Conservation (phyloP, 2,113 vertebrate genomes). For the Notechis scutatus region DNA sequence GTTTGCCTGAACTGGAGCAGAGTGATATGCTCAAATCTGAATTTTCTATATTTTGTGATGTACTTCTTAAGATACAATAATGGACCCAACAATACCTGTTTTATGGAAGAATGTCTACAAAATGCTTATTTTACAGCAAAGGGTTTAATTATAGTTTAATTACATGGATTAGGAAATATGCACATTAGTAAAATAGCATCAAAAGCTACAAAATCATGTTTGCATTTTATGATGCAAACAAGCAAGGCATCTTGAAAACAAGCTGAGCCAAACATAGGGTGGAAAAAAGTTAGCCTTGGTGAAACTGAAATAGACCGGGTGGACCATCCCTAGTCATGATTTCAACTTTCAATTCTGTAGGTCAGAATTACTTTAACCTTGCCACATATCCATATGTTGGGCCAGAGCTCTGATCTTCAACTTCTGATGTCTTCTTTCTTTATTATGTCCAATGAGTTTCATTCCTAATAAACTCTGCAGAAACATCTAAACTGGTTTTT, state of each 20-base stretch:
- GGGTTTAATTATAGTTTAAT: background rate
- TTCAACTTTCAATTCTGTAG: background rate
- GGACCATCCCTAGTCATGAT: background rate
- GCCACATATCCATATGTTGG: background rate
- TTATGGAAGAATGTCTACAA: background rate
- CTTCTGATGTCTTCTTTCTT: background rate
- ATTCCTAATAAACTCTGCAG: background rate
- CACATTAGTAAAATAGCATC: background rate
- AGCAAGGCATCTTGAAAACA: background rate
- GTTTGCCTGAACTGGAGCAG: background rate
- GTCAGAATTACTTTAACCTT: background rate
- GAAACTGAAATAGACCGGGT: background rate
- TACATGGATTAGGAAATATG: background rate
- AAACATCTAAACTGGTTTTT: background rate
- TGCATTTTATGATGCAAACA: background rate
- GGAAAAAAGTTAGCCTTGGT: background rate
- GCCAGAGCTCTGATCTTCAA: background rate
- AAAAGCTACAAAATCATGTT: background rate
- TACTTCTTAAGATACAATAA: background rate
- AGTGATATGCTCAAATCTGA: background rate
- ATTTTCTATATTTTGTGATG: background rate
- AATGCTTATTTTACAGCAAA: background rate
- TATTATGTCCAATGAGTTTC: background rate
- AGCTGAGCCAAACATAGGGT: background rate
- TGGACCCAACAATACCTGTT: background rate